phyloP scores from a whole-genome alignment of 2,113 vertebrate species.

The Triplophysa dalaica region DNA sequence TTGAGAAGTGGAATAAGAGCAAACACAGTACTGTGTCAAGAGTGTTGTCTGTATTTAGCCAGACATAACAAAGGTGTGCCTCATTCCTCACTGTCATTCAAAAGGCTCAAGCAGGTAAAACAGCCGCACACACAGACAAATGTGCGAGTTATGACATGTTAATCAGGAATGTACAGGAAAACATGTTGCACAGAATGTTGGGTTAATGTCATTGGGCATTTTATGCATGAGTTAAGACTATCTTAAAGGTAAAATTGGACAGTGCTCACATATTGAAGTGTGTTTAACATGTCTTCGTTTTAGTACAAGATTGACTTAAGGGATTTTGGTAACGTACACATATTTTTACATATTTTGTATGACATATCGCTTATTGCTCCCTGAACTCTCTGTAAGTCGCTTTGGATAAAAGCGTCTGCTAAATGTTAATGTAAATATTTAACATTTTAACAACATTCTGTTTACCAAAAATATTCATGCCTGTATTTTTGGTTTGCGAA shows the following conservation, averaged over 20 bases:
- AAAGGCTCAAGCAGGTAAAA: background rate
- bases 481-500: too few relatives aligned
- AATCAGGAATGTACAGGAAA: constrained; percentile 25
- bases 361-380: too few relatives aligned
- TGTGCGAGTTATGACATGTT: constrained; percentile 44
- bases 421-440: too few relatives aligned
- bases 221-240: background rate
- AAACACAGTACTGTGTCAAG: constrained; percentile 28
- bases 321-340: background rate
- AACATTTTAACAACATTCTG: background rate
- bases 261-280: background rate
- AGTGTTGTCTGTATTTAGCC: constrained; percentile 31
- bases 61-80: constrained; percentile 47
- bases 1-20: constrained; percentile 17
- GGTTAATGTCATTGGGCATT: background rate
- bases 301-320: background rate
- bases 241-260: background rate
- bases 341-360: too few relatives aligned
- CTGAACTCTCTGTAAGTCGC: too few relatives aligned
- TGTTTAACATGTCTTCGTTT: constrained; percentile 11
- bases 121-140: constrained; percentile 39
- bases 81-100: constrained; percentile 42
- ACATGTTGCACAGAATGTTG: constrained; percentile 12
- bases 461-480: background rate
- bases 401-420: too few relatives aligned